A percentile compares a stretch with the other conserved stretches of the same genome.
Conservation (phyloP, 2,113 vertebrate genomes). For the Pavo muticus region DNA sequence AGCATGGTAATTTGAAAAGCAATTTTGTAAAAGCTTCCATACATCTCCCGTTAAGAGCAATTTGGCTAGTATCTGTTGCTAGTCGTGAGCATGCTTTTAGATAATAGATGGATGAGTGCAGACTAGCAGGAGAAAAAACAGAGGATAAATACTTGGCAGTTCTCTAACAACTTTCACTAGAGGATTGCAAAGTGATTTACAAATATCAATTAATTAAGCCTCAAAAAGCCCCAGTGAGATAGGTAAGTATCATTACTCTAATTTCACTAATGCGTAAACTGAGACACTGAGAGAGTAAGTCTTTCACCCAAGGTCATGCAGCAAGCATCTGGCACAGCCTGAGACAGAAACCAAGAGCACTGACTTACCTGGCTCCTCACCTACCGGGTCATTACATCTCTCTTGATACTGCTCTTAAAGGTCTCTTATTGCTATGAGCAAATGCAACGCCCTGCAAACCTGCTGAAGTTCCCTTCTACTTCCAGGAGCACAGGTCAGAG, state of each 20-base stretch:
- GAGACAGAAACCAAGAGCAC: not conserved
- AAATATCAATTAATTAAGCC: conserved; percentile 69
- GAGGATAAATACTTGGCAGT: conserved; percentile 60
- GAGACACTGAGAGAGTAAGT: conserved; percentile 42
- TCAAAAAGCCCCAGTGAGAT: conserved; percentile 40
- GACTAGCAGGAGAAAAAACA: not conserved
- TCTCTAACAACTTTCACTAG: conserved; percentile 52
- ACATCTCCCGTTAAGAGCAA: conserved; percentile 45
- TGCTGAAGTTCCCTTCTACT: accelerated
- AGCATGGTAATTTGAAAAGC: conserved; percentile 2
- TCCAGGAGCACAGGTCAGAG: not conserved
- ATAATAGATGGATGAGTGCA: conserved; percentile 60
- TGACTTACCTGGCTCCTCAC: not conserved
- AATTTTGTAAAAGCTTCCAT: conserved; percentile 56
- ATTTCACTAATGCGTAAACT: conserved; percentile 63
- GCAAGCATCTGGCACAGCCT: conserved; percentile 44
- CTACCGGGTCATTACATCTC: not conserved
- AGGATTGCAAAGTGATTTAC: conserved; percentile 63
- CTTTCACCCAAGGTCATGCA: conserved; percentile 62
- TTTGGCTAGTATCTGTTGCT: conserved; percentile 59
- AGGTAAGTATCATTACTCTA: conserved; percentile 67
- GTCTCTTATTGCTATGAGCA: not conserved
- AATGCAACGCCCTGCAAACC: not conserved
- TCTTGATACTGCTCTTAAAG: not conserved
- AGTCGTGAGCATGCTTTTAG: conserved; percentile 50